A percentile compares a stretch with the other conserved stretches of the same genome.
phyloP scores from a whole-genome alignment of 2,888 invertebrate genomes.

The Diadegma fenestrale region DNA sequence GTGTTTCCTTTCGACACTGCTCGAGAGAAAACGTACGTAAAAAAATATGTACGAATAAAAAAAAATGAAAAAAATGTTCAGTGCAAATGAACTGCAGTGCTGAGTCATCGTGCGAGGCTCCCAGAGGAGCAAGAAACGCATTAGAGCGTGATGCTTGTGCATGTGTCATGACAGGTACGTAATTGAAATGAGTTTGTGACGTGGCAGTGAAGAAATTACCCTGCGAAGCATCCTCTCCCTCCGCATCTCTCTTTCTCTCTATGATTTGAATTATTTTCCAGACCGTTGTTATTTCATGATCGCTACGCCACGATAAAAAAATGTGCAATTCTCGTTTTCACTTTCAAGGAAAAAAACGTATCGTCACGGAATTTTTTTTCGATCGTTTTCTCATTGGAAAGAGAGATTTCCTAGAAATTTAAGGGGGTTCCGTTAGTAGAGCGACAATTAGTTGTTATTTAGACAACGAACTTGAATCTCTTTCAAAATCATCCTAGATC shows the following conservation, averaged over 20 bases:
- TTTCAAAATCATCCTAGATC: too few relatives aligned
- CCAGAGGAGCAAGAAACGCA: constrained; percentile 69
- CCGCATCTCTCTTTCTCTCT: constrained; percentile 12
- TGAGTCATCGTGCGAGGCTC: constrained; percentile 68
- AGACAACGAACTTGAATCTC: too few relatives aligned
- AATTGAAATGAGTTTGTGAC: constrained; percentile 71
- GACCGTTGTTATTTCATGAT: constrained; percentile 43
- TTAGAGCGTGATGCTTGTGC: constrained; percentile 69
- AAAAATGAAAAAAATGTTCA: constrained; percentile 21
- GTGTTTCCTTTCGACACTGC: constrained; percentile 52
- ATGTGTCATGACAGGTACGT: constrained; percentile 71
- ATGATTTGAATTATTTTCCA: constrained; percentile 35
- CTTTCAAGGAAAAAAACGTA: constrained; percentile 10
- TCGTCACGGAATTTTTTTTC: neutral
- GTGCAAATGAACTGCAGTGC: constrained; percentile 69
- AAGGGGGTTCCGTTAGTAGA: too few relatives aligned
- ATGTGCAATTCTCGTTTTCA: constrained; percentile 50
- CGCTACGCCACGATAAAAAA: constrained; percentile 54
- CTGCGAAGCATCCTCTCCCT: constrained; percentile 52
- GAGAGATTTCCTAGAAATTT: too few relatives aligned
- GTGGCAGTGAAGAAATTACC: constrained; percentile 64
- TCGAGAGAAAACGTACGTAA: constrained; percentile 20
- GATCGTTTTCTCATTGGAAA: neutral
- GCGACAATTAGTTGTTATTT: too few relatives aligned
- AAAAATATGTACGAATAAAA: constrained; percentile 13